Evolutionary conservation across 2,888 invertebrate species (phyloP).

Genomic region (Drosophila mercatorum): DNA sequence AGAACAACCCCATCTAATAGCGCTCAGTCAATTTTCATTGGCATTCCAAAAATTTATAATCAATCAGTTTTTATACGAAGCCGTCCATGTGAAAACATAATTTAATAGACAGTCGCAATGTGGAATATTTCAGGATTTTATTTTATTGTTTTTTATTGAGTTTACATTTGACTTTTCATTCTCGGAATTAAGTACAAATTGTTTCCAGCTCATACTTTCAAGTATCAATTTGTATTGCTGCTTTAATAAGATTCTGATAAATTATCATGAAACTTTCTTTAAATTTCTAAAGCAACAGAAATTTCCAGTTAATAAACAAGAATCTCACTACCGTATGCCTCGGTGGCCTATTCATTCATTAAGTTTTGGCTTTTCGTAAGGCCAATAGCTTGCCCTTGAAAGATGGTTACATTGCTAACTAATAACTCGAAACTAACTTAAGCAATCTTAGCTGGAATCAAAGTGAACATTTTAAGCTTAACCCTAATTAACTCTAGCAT

Average conservation of each 20-base stretch:
- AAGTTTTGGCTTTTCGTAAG: conserved; percentile 19
- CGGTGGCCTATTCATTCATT: not conserved
- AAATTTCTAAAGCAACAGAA: conserved; percentile 23
- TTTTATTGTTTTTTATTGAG: conserved; percentile 11
- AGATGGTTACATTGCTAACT: not conserved
- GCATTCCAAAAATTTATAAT: not conserved
- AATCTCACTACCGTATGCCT: not conserved
- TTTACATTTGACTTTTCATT: conserved; percentile 21
- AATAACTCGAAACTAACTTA: not conserved
- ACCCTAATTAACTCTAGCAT: conserved; percentile 27
- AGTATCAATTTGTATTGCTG: not conserved
- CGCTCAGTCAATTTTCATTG: not conserved
- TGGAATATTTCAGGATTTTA: conserved; percentile 12
- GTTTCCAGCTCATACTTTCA: too few species aligned
- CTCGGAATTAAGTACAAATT: not conserved
- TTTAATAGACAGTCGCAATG: not conserved
- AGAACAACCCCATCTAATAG: not conserved
- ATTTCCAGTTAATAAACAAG: conserved; percentile 49
- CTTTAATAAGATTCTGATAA: not conserved
- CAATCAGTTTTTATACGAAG: not conserved
- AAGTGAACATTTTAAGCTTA: conserved; percentile 11
- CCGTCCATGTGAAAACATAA: not conserved
- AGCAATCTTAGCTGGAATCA: not conserved
- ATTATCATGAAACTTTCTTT: not conserved
- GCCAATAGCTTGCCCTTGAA: conserved; percentile 39